phyloP scores from a whole-genome alignment of 2,113 vertebrate species.

The Salvelinus alpinus region DNA sequence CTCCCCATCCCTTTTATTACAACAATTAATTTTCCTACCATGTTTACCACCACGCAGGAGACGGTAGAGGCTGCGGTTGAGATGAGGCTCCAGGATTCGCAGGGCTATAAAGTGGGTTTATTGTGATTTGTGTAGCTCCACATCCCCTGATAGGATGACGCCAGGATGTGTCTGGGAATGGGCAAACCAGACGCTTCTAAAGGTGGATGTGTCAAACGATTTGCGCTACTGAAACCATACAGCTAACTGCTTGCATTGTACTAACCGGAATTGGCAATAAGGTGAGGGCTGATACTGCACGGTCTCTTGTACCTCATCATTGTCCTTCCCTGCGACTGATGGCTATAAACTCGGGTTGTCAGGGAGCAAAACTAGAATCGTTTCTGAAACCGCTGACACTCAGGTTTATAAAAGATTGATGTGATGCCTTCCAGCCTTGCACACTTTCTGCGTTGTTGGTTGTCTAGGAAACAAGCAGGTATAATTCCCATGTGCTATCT shows the following conservation, averaged over 20 bases:
- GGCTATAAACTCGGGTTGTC: conserved; percentile 23
- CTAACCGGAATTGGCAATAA: conserved; percentile 23
- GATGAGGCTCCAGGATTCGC: background rate
- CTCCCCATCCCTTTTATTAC: background rate
- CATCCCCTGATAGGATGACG: conserved; percentile 5
- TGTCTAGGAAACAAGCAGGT: conserved; percentile 26
- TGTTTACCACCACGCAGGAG: background rate
- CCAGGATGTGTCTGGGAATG: background rate
- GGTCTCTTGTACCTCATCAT: conserved; percentile 25
- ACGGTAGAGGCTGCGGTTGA: background rate
- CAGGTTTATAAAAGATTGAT: conserved; percentile 45
- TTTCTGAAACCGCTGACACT: conserved; percentile 27
- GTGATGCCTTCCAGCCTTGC: conserved; percentile 1
- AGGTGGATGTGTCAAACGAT: conserved; percentile 1
- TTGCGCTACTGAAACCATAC: background rate
- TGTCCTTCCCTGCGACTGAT: background rate
- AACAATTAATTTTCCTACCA: background rate
- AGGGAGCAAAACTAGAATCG: conserved; percentile 19
- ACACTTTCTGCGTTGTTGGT: conserved; percentile 27
- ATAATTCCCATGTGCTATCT: conserved; percentile 18
- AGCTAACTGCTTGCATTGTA: conserved; percentile 1
- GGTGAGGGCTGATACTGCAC: conserved; percentile 14
- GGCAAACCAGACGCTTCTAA: background rate
- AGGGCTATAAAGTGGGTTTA: conserved; percentile 6
- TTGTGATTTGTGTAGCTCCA: conserved; percentile 12